A percentile compares a stretch with the other conserved stretches of the same genome.
Conservation (phyloP, 2,888 invertebrate genomes). For the Himalopsyche anomala region DNA sequence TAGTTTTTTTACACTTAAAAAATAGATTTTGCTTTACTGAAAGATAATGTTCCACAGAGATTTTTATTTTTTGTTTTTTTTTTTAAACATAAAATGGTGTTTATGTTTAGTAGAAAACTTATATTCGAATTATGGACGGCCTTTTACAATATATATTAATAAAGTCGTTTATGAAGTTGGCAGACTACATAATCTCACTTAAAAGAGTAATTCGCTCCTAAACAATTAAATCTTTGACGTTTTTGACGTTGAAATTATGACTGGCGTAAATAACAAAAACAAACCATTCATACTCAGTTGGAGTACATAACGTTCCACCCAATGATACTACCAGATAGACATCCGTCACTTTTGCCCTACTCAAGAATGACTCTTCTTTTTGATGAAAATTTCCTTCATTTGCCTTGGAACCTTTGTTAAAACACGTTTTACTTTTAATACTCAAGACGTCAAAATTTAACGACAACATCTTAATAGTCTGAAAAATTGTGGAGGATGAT, state of each 20-base stretch:
- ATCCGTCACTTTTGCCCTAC: slow-evolving; percentile 22
- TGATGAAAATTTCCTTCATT: slow-evolving; percentile 38
- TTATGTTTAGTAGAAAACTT: no score
- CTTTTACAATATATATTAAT: no score
- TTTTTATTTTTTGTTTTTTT: no score
- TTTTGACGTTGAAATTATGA: slow-evolving; percentile 41
- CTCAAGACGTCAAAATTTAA: slow-evolving; percentile 34
- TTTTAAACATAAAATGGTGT: no score
- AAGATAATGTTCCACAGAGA: no score
- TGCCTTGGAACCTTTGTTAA: slow-evolving; percentile 11
- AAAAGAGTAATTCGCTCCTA: slow-evolving; percentile 6
- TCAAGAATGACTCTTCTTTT: slow-evolving; percentile 11
- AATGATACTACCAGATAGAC: slow-evolving; percentile 36
- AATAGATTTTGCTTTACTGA: no score
- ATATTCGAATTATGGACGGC: no score
- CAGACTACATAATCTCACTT: not conserved
- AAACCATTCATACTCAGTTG: slow-evolving; percentile 38
- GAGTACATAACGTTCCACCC: slow-evolving; percentile 5
- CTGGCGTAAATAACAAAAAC: slow-evolving; percentile 38
- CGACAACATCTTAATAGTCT: slow-evolving; percentile 19
- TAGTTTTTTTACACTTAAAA: no score
- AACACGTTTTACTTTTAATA: slow-evolving; percentile 17
- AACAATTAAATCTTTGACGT: slow-evolving; percentile 40
- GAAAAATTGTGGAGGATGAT: not conserved
- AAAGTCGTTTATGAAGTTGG: no score